Evolutionary conservation across 1,140 invertebrate genomes (phyloP).

Genomic region (Apis florea): DNA sequence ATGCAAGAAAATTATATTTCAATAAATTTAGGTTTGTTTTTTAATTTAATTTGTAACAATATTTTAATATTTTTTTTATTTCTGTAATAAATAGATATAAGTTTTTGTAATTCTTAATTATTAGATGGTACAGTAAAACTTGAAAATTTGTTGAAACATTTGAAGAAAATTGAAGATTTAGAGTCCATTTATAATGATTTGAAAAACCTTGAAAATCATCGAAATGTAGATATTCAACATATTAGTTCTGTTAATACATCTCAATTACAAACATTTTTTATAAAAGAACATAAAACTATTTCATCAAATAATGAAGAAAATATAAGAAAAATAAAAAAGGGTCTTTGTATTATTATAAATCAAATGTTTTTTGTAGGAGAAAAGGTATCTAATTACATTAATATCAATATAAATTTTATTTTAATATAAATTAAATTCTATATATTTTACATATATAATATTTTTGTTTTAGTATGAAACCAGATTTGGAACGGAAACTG

Average conservation of each 20-base stretch:
- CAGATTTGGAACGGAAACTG: constrained; percentile 47
- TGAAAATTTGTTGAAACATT: constrained; percentile 52
- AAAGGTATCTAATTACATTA: constrained; percentile 24
- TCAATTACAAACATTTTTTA: neutral
- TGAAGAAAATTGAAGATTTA: constrained; percentile 46
- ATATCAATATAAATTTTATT: neutral
- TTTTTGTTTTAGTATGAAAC: constrained; percentile 55
- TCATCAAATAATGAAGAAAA: neutral
- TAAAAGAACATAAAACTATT: neutral
- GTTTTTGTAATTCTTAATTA: neutral
- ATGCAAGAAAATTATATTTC: constrained; percentile 56
- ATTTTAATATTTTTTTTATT: neutral
- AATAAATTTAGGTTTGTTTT: constrained; percentile 53
- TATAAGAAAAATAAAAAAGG: constrained; percentile 49
- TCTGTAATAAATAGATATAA: neutral
- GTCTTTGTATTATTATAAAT: constrained; percentile 66
- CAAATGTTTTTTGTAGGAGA: constrained; percentile 49
- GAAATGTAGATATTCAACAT: constrained; percentile 32
- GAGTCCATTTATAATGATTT: constrained; percentile 48
- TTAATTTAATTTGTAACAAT: neutral
- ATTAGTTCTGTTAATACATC: neutral
- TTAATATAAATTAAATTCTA: neutral
- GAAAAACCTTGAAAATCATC: constrained; percentile 12
- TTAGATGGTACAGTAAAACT: constrained; percentile 42
- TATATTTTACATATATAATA: constrained; percentile 6